These are phyloP conservation scores for Calliphora vomitoria DNA, from an alignment of 2,888 invertebrate species.

Conservation along the genomic window DNA sequence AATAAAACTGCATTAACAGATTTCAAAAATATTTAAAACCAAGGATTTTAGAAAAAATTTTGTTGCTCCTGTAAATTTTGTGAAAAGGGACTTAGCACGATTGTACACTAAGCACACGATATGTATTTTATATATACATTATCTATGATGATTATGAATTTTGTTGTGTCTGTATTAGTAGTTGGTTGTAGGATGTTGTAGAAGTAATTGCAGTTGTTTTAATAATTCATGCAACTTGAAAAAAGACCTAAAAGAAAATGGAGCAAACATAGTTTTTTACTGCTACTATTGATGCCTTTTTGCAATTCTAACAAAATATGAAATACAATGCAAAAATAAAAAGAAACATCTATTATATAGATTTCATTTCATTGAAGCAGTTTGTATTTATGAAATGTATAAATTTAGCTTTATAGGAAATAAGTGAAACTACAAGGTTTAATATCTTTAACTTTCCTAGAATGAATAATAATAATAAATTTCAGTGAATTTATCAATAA, in stretches of 20 bases:
- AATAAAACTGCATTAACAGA: too few relatives aligned
- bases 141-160: conserved; percentile 40
- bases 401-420: not conserved
- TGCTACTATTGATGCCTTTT: not conserved
- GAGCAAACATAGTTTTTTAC: conserved; percentile 43
- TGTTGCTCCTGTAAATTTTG: too few relatives aligned
- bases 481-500: too few relatives aligned
- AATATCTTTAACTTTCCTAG: too few relatives aligned
- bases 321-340: conserved; percentile 8
- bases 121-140: conserved; percentile 2
- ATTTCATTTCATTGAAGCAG: conserved; percentile 44
- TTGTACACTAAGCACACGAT: too few relatives aligned
- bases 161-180: conserved; percentile 28
- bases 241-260: conserved; percentile 35
- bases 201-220: conserved; percentile 62
- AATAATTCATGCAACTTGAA: conserved; percentile 58
- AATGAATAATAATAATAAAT: too few relatives aligned
- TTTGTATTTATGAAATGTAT: conserved; percentile 11
- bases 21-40: too few relatives aligned
- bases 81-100: too few relatives aligned
- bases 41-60: too few relatives aligned
- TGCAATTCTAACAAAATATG: conserved; percentile 19
- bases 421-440: not conserved
- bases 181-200: conserved; percentile 35
- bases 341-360: conserved; percentile 11